phyloP scores from a whole-genome alignment of 1,140 invertebrate genomes.

The Atta texana region DNA sequence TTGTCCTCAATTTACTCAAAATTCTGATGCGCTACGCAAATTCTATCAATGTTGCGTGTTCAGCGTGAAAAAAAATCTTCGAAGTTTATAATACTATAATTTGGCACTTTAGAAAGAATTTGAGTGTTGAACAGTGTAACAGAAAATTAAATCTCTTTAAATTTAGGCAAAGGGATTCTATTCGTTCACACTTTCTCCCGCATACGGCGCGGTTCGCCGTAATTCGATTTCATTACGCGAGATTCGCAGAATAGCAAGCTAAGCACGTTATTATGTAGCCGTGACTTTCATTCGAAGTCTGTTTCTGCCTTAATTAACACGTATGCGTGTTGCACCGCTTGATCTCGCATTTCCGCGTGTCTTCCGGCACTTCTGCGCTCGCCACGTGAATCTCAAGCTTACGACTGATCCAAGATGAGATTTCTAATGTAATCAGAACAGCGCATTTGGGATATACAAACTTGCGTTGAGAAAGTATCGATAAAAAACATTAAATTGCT shows the following conservation, averaged over 20 bases:
- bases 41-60: too few relatives aligned
- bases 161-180: conserved; percentile 15
- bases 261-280: conserved; percentile 57
- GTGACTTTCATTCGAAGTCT: conserved; percentile 62
- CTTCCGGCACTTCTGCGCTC: neutral
- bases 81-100: too few relatives aligned
- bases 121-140: neutral
- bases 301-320: conserved; percentile 60
- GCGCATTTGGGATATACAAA: neutral
- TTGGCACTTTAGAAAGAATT: too few relatives aligned
- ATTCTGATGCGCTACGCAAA: too few relatives aligned
- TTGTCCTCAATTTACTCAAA: too few relatives aligned
- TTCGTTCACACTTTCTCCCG: conserved; percentile 47
- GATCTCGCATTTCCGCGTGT: conserved; percentile 51
- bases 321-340: neutral
- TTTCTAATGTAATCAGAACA: conserved; percentile 7
- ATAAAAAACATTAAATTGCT: neutral
- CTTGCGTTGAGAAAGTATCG: neutral
- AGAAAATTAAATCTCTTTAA: neutral
- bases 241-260: conserved; percentile 53
- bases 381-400: neutral
- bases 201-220: neutral
- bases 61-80: too few relatives aligned
- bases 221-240: conserved; percentile 45
- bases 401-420: neutral